A percentile compares a stretch with the other conserved stretches of the same genome.
These are phyloP conservation scores for Dysmachus trigonus DNA, from an alignment of 2,888 invertebrate species.

Conservation along the genomic window DNA sequence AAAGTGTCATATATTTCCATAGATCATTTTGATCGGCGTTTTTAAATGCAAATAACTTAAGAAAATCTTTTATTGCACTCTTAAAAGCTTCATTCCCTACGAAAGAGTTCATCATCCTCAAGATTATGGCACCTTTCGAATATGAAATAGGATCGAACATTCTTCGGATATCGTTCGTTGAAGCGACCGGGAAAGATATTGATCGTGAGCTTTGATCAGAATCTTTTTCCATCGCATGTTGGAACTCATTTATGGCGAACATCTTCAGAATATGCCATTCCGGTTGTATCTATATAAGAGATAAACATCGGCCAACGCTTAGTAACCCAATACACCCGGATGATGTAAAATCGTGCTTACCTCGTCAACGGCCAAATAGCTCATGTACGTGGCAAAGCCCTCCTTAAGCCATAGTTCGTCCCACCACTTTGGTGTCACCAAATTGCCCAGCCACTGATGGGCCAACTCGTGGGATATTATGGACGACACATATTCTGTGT, in stretches of 20 bases:
- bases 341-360: conserved; percentile 44
- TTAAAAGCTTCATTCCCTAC: conserved; percentile 72
- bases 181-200: conserved; percentile 71
- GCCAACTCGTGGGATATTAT: conserved; percentile 80
- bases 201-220: conserved; percentile 72
- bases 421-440: conserved; percentile 81
- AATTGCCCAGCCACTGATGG: conserved; percentile 85
- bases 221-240: conserved; percentile 70
- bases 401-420: conserved; percentile 75
- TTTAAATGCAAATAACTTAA: conserved; percentile 67
- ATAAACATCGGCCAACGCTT: background rate
- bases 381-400: conserved; percentile 68
- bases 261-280: conserved; percentile 70
- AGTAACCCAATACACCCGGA: background rate
- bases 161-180: conserved; percentile 71
- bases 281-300: conserved; percentile 67
- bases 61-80: conserved; percentile 66
- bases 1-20: conserved; percentile 72
- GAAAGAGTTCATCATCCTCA: conserved; percentile 77
- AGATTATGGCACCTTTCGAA: conserved; percentile 75
- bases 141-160: conserved; percentile 80
- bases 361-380: conserved; percentile 62
- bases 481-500: conserved; percentile 72
- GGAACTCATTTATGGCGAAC: conserved; percentile 67
- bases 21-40: conserved; percentile 73